A percentile compares a stretch with the other conserved stretches of the same genome.
phyloP scores from a whole-genome alignment of 2,113 vertebrate species.

The Rhizomys pruinosus region DNA sequence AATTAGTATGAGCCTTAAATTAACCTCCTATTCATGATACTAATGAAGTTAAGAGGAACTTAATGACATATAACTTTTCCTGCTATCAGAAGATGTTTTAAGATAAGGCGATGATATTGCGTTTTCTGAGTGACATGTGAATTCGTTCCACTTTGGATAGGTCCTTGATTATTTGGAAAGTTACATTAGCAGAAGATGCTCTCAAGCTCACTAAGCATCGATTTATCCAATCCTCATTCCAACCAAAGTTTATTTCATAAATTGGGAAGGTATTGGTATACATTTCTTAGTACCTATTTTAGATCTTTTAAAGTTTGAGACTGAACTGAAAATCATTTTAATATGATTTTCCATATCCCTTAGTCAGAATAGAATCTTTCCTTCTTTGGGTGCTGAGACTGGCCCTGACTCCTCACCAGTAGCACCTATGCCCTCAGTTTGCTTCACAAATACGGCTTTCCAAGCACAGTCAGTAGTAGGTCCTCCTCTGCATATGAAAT shows the following conservation, averaged over 20 bases:
- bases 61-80: slow-evolving; percentile 18
- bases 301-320: slow-evolving; percentile 19
- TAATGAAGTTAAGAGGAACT: slow-evolving; percentile 46
- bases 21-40: slow-evolving; percentile 27
- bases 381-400: neutral
- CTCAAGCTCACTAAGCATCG: neutral
- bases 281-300: slow-evolving; percentile 23
- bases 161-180: slow-evolving; percentile 44
- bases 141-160: slow-evolving; percentile 57
- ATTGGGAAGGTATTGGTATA: neutral
- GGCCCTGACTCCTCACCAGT: neutral
- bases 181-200: slow-evolving; percentile 8
- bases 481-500: neutral
- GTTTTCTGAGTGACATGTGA: neutral
- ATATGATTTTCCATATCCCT: neutral
- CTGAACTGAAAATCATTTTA: slow-evolving; percentile 38
- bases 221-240: neutral
- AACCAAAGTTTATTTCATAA: slow-evolving; percentile 1
- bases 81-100: slow-evolving; percentile 9
- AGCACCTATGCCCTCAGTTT: neutral
- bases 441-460: neutral
- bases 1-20: neutral
- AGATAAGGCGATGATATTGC: slow-evolving; percentile 26
- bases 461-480: neutral
- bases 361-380: neutral